phyloP scores from a whole-genome alignment of 1,140 invertebrate species.

The Chrysomallon squamiferum region DNA sequence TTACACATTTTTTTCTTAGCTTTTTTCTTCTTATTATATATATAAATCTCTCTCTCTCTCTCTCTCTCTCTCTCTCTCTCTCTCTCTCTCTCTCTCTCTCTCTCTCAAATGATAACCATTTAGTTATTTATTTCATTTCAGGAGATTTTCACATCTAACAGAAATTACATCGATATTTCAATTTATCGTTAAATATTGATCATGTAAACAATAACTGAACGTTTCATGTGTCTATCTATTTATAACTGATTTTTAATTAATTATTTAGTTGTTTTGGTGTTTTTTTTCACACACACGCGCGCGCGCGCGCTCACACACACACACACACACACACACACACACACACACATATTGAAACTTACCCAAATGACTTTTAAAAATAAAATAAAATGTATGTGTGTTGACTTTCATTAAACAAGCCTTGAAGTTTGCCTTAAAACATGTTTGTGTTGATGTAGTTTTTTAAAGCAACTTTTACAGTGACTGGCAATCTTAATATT shows the following conservation, averaged over 20 bases:
- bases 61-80: too few relatives aligned
- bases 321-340: background rate
- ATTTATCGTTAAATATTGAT: background rate
- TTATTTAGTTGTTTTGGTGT: too few relatives aligned
- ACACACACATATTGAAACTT: background rate
- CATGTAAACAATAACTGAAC: background rate
- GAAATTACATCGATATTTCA: background rate
- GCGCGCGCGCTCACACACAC: background rate
- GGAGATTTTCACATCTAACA: background rate
- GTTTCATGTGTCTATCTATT: too few relatives aligned
- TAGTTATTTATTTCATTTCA: background rate
- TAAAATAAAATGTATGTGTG: background rate
- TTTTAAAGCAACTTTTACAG: background rate
- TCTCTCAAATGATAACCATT: too few relatives aligned
- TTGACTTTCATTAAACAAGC: background rate
- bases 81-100: too few relatives aligned
- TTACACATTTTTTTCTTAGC: too few relatives aligned
- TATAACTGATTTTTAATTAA: too few relatives aligned
- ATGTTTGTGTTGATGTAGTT: background rate
- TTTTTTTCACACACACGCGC: too few relatives aligned
- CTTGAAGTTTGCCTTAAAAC: background rate
- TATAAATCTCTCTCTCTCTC: too few relatives aligned
- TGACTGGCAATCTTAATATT: background rate
- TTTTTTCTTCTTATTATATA: too few relatives aligned
- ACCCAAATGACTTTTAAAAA: too few relatives aligned